phyloP scores from a whole-genome alignment of 1,140 invertebrate species.

The Philopotamus ludificatus region DNA sequence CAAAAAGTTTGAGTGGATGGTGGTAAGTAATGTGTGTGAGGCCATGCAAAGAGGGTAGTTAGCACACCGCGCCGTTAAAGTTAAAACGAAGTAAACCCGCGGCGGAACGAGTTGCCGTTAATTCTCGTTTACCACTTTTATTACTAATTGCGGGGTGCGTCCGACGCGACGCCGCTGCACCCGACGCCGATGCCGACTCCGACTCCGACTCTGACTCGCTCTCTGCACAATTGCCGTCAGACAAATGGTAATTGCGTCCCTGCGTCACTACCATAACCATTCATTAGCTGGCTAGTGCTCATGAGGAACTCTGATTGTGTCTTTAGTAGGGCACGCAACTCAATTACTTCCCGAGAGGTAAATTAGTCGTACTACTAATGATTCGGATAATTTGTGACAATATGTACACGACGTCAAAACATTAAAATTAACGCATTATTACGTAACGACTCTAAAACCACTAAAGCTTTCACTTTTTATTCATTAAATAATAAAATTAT shows the following conservation, averaged over 20 bases:
- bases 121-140: constrained; percentile 42
- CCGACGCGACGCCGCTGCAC: neutral
- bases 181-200: neutral
- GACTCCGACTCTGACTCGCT: neutral
- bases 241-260: neutral
- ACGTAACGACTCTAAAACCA: no score
- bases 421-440: no score
- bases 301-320: no score
- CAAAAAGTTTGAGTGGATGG: constrained; percentile 9
- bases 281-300: no score
- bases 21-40: constrained; percentile 20
- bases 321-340: no score
- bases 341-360: no score
- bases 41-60: constrained; percentile 17
- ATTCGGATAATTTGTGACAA: no score
- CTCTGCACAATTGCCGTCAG: neutral
- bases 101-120: constrained; percentile 37
- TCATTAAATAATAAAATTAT: no score
- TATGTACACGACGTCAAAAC: no score
- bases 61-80: constrained; percentile 34
- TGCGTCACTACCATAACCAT: no score
- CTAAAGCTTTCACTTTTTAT: no score
- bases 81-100: constrained; percentile 34
- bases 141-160: constrained; percentile 38
- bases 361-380: no score